Base-by-base conservation (phyloP, 2,888 invertebrate genomes). In the Eristalinus sepulchralis region DNA sequence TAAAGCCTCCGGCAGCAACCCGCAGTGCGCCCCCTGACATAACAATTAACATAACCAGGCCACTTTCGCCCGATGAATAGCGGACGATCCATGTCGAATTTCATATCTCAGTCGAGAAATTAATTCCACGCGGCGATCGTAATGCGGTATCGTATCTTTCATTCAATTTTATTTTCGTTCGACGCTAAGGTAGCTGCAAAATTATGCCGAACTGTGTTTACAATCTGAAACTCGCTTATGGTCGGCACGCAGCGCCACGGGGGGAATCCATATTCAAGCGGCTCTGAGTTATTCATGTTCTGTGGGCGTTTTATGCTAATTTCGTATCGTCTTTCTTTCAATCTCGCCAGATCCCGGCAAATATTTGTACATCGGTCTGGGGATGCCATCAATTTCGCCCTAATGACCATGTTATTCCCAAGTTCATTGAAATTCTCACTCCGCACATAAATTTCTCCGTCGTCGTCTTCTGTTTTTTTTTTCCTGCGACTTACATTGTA, bases 341-440 rank as follows among this genome's bases (percentile, higher is more conserved):
- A 47, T 17, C 17, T 17, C 8, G 2, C 8, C 17, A 17, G 47
- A 47, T 47, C 17, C 17, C 17, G 17, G 17, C 47, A 47, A 47
- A 47, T 47, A 47, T 47, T 47, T 47, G 47, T 47, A n/a, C 47
- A 47, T 17, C 47, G 47, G 17, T 17, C 20, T 55, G 11, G 36
- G 55, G 22, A 33, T n/a, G 27, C 63, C 59, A 73, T 79, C 64
- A 73, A 73, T 68, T 73, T 27, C 53, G 8, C 79, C 79, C 31
- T 73, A 79, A 75, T 79, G 64, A 59, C 59, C 27, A 34, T 63
- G 72, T 36, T 62, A 1, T 20, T 20, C 10, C 17, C 63, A 78
- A 79, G 73, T 79, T 83, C 83, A 83, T 68, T 83, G 79, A 83
- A 75, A 79, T 73, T 71, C 63, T 9, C 34, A 34, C 62, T 63